Base-by-base conservation (phyloP, 2,888 invertebrate species). In the Oscheius myriophilus region DNA sequence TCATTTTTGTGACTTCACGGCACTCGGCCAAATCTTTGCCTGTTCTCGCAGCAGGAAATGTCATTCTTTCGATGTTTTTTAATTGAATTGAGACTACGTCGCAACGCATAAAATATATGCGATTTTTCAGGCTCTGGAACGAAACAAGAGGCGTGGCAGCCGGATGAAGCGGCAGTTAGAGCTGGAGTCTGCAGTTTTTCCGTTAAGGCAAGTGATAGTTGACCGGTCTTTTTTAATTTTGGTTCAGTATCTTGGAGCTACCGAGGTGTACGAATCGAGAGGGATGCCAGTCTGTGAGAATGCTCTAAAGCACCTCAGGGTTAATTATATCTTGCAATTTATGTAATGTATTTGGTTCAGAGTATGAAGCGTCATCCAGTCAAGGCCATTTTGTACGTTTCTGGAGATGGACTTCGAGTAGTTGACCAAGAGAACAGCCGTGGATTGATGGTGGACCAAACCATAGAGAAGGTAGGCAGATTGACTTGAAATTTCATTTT, bases 231-330 rank as follows among this genome's bases (percentile, higher is more conserved):
- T 55, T 39, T 55, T 3, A 26, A 55, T 55, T 14, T 21, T 9
- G 45, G 73, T 84, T 87, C 88, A 92, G 91, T 98, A 99, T 89
- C 90, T 99, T 87, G 98, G 98, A 77, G 96, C 96, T 88, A 95
- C 97, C 57, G 98, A 98, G 89, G 98, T 99, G 46, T 97, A 95
- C 89, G 98, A 98, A 89, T 96, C 96, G 11, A 91, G 98, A 86
- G 98, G 98, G 59, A 98, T 98, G 96, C 95, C 96, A 89, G 95
- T 97, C 71, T 98, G 98, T 90, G 98, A 98, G 88, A 96, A 96
- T 88, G 98, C 98, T 61, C 91, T 98, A 74, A 97, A 96, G 90
- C 93, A 95, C 78, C 91, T 98, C 75, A 91, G 95, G 90, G 95
- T 95, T 88, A 91, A 92, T 82, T 62, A 16, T 23, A 26, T 3